phyloP scores from a whole-genome alignment of 2,113 vertebrate species.

The Pagrus major region DNA sequence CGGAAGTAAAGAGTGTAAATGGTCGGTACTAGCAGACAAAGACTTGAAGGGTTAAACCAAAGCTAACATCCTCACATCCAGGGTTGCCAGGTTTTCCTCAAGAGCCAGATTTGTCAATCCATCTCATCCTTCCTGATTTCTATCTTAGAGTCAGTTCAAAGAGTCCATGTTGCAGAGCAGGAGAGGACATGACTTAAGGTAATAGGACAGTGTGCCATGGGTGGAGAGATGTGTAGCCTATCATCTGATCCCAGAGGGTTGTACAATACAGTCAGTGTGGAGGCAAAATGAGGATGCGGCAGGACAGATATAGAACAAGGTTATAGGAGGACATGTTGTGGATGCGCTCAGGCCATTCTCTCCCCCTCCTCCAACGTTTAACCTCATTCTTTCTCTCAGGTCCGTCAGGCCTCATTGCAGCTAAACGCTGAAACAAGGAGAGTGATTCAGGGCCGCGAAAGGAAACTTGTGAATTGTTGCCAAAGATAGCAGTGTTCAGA shows the following conservation, averaged over 20 bases:
- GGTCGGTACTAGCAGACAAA: constrained; percentile 16
- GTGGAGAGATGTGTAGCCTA: constrained; percentile 41
- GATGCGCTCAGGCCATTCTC: constrained; percentile 54
- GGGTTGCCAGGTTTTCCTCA: constrained; percentile 9
- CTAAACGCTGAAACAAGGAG: constrained; percentile 40
- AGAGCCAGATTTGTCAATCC: not conserved
- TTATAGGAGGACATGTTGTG: constrained; percentile 61
- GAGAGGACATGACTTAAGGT: constrained; percentile 48
- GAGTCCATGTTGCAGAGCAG: constrained; percentile 11
- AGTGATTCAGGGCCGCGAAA: constrained; percentile 41
- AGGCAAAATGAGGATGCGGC: constrained; percentile 43
- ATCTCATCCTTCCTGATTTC: constrained; percentile 11
- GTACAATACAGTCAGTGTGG: constrained; percentile 42
- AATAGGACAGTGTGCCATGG: constrained; percentile 49
- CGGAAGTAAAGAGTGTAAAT: constrained; percentile 23
- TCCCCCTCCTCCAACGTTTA: constrained; percentile 51
- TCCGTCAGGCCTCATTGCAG: constrained; percentile 30
- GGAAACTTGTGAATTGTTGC: constrained; percentile 48
- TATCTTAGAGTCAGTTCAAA: constrained; percentile 23
- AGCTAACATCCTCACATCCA: constrained; percentile 5
- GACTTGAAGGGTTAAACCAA: constrained; percentile 45
- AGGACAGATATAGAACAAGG: constrained; percentile 72
- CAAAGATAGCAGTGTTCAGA: constrained; percentile 59
- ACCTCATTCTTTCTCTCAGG: constrained; percentile 61
- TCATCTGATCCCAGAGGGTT: constrained; percentile 64